Evolutionary conservation across 2,888 invertebrate genomes (phyloP), one percentile per base, ranked within the genome.

Genomic region (Oscheius onirici): DNA sequence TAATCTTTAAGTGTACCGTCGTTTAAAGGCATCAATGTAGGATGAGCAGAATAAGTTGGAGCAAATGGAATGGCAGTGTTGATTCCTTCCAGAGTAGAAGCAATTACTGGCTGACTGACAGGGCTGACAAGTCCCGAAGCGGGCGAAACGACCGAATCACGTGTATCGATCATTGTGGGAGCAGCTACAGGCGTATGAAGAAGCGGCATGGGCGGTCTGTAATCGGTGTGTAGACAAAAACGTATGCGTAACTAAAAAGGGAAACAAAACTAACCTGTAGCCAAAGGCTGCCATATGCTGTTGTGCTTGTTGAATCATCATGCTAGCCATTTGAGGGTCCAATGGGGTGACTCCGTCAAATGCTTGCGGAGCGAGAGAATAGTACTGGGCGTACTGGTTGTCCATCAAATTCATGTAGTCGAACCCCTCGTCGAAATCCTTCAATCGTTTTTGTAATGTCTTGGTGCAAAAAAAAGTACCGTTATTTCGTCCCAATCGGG

Each of bases 321-420:
- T 72, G 46, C 58, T 79, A 24, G 81, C 83, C 61, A 78, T 69
- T 2, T 76, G 75, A 8, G 78, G 79, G 49, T 80, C 82, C 13
- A 77, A 15, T 22, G 68, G 51, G 1, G 58, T 58, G 17, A 72
- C 67, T 20, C 63, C 69, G 3, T 86, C 86, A 68, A 83, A 86
- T 8, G 85, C 82, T 22, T 83, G 84, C 66, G 79, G 69, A 8
- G 83, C 57, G 72, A 87, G 74, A 17, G 85, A 83, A 73, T 86
- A 87, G 72, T 82, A 86, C 76, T 87, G 84, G n/a, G 82, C 78
- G 73, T 86, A 87, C 68, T 87, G 87, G n/a, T 75, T 74, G 57
- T 87, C 87, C 85, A 87, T 83, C 63, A 88, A 71, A 44, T 84
- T 84, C 87, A 87, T 88, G 75, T 87, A 87, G 75, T 88, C 87